A percentile compares a stretch with the other conserved stretches of the same genome.
Conservation (phyloP, 1,140 invertebrate species). For the Chionoecetes opilio region DNA sequence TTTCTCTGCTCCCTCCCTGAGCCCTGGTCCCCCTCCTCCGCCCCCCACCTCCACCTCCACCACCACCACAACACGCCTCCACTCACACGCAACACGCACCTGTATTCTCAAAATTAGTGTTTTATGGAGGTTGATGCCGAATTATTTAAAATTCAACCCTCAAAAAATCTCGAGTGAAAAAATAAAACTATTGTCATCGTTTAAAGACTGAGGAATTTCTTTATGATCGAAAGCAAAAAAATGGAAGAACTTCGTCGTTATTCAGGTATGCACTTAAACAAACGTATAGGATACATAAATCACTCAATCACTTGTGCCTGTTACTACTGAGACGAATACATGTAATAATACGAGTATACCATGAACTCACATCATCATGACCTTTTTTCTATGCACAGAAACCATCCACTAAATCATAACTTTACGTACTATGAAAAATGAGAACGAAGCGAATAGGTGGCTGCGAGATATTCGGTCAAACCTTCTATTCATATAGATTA, state of each 20-base stretch:
- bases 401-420: no score
- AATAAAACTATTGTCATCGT: conserved; percentile 30
- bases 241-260: background rate
- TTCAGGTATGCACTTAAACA: background rate
- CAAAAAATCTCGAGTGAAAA: background rate
- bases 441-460: no score
- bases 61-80: background rate
- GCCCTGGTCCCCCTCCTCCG: background rate
- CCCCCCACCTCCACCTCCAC: background rate
- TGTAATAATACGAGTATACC: no score
- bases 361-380: no score
- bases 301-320: background rate
- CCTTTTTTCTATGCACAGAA: no score
- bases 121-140: conserved; percentile 19
- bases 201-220: conserved; percentile 28
- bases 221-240: background rate
- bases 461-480: no score
- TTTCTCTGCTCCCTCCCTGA: background rate
- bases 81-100: background rate
- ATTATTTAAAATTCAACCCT: conserved; percentile 20
- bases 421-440: no score
- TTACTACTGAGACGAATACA: background rate
- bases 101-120: conserved; percentile 17
- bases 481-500: no score
- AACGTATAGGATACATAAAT: background rate